phyloP scores from a whole-genome alignment of 1,140 invertebrate genomes.

The Cydia strobilella region DNA sequence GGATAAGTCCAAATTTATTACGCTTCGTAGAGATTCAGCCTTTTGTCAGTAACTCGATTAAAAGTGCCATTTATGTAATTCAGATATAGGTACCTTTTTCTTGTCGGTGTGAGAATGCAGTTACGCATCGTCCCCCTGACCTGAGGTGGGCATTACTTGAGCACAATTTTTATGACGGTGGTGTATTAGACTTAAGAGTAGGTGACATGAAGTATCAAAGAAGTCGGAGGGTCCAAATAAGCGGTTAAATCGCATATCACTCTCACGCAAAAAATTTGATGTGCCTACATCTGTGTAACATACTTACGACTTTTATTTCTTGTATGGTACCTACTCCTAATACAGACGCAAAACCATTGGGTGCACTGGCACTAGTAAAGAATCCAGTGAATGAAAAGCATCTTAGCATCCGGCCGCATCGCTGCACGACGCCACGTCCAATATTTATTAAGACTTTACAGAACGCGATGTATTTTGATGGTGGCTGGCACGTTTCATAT shows the following conservation, averaged over 20 bases:
- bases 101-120: too few species aligned
- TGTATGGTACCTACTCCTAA: neutral
- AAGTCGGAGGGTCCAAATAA: neutral
- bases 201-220: neutral
- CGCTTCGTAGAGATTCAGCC: constrained; percentile 13
- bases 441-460: constrained; percentile 33
- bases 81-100: too few species aligned
- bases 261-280: too few species aligned
- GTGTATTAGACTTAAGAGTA: neutral
- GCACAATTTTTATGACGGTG: neutral
- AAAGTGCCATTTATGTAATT: too few species aligned
- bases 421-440: constrained; percentile 16
- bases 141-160: too few species aligned
- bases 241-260: too few species aligned
- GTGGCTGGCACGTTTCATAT: constrained; percentile 48
- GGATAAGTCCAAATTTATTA: constrained; percentile 23
- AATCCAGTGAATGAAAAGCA: constrained; percentile 8
- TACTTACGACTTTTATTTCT: neutral
- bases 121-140: too few species aligned
- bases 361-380: neutral
- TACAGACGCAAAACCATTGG: neutral
- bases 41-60: neutral
- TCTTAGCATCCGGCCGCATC: constrained; percentile 5
- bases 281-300: too few species aligned
- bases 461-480: constrained; percentile 45